phyloP scores from a whole-genome alignment of 1,140 invertebrate species.

The Heliconius nattereri region DNA sequence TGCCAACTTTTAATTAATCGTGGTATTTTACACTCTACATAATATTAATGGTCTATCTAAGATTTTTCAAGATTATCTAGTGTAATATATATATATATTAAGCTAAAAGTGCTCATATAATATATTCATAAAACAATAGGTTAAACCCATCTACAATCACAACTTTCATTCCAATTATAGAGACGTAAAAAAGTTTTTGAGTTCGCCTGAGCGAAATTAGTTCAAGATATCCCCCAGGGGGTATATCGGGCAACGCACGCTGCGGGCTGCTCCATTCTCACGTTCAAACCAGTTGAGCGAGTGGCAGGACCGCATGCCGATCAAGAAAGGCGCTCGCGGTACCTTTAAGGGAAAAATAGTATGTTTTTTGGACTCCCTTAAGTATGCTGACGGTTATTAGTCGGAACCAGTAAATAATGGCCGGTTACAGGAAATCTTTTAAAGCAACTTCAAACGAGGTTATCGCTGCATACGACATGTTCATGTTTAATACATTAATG shows the following conservation, averaged over 20 bases:
- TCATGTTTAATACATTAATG: not conserved
- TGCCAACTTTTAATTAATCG: conserved; percentile 54
- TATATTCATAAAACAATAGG: no score
- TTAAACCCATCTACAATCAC: not conserved
- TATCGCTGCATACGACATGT: not conserved
- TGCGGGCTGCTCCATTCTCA: conserved; percentile 70
- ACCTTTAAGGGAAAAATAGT: conserved; percentile 69
- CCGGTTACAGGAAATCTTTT: conserved; percentile 43
- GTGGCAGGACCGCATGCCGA: conserved; percentile 69
- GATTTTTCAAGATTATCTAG: no score
- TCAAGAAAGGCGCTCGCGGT: conserved; percentile 74
- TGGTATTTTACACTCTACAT: no score
- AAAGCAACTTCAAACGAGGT: conserved; percentile 10
- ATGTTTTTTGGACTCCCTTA: conserved; percentile 63
- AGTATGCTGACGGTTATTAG: conserved; percentile 61
- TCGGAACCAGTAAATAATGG: conserved; percentile 49
- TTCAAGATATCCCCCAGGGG: conserved; percentile 53
- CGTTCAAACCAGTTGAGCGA: conserved; percentile 65
- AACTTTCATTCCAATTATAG: not conserved
- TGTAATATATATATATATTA: no score
- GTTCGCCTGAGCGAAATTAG: conserved; percentile 42
- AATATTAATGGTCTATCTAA: no score
- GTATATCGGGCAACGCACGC: conserved; percentile 64
- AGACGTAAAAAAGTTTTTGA: not conserved
- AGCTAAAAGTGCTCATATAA: no score